These are phyloP conservation scores for Musca domestica DNA, from an alignment of 1,140 invertebrate species.

Conservation along the genomic window DNA sequence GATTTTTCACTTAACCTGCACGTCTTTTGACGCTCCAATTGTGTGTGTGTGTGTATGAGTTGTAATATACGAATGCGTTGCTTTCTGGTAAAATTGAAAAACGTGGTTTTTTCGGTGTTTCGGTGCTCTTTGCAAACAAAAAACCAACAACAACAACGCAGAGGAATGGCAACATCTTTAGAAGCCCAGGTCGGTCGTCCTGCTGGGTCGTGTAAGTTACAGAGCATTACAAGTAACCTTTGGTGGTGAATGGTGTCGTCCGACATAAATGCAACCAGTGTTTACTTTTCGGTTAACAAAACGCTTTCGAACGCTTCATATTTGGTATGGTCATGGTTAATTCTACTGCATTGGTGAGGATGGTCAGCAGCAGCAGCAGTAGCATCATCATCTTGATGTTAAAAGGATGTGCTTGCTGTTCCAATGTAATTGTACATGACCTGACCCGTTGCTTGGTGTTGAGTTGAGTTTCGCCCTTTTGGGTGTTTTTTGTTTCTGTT, in stretches of 20 bases:
- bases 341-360: constrained; percentile 13
- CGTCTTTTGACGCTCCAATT: neutral
- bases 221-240: constrained; percentile 16
- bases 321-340: constrained; percentile 15
- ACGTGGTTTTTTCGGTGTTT: constrained; percentile 1
- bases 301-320: neutral
- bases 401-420: no score
- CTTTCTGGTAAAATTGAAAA: constrained; percentile 17
- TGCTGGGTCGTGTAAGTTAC: neutral
- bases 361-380: no score
- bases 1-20: constrained; percentile 12
- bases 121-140: no score
- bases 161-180: neutral
- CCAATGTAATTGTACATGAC: no score
- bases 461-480: no score
- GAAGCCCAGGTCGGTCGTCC: neutral
- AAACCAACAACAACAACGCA: no score
- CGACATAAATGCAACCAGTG: constrained; percentile 16
- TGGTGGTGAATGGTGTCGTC: constrained; percentile 4
- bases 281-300: constrained; percentile 22
- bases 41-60: neutral
- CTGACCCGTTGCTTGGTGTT: no score
- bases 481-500: no score
- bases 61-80: neutral
- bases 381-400: no score